Base-by-base conservation (phyloP, 2,888 invertebrate genomes). In the Cabera pusaria region DNA sequence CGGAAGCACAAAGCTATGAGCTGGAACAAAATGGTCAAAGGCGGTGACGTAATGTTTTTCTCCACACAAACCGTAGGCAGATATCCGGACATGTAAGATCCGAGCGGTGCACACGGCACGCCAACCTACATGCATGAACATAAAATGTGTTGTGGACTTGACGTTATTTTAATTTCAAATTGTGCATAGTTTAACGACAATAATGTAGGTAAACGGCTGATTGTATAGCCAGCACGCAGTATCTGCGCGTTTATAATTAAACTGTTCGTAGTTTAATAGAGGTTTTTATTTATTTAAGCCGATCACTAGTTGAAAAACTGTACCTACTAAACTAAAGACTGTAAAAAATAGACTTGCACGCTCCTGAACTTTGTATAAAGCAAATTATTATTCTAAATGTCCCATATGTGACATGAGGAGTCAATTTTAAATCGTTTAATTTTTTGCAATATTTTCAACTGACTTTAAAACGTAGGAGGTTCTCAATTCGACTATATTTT, bases 51-150 rank as follows among this genome's bases (percentile, higher is more conserved):
- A 84, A 86, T 79, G 61, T 83, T 79, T 81, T 75, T 62, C 69
- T 66, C 64, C 57, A 49, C 60, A 60, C 56, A 62, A 67, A 56
- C 56, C 75, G 82, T 82, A 78, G 81, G 80, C 71, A 52, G 76
- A 75, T 71, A 79, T 74, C 75, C 80, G 83, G 78, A 83, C 76
- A 73, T 78, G 67, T 69, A 67, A 68, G 59, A 65, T 68, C 66
- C 64, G 61, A 72, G 68, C 69, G 73, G 64, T 85, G 85, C 86
- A 71, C 86, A 87, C 86, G 85, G 83, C 84, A 82, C 86, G 71
- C 53, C 77, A 80, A 76, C 79, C 83, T 77, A 84, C 78, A 80
- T 77, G 77, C 69, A 79, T 68, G 72, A 72, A 74, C 75, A 72
- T 81, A 79, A 78, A 76, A 79, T 73, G 65, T 63, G 56, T 67